Evolutionary conservation across 2,888 invertebrate genomes (phyloP).

Genomic region (Byasa hedistus): DNA sequence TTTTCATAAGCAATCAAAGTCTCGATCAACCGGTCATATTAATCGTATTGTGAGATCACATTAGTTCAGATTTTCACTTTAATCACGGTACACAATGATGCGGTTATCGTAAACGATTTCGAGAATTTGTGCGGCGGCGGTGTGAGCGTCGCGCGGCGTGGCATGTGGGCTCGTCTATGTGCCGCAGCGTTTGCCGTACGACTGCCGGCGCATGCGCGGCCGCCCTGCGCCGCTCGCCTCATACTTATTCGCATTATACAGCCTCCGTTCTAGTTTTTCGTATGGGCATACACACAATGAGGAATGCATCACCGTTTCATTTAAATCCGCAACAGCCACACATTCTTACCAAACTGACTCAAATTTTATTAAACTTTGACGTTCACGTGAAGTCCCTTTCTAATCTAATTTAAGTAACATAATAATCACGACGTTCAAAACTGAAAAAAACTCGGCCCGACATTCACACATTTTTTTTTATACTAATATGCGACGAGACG

Average conservation of each 20-base stretch:
- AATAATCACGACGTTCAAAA: not conserved
- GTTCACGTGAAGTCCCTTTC: not conserved
- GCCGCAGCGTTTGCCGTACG: constrained; percentile 71
- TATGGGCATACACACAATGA: constrained; percentile 45
- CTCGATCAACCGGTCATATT: constrained; percentile 54
- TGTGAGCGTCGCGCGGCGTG: constrained; percentile 31
- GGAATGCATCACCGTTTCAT: constrained; percentile 37
- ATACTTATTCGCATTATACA: constrained; percentile 53
- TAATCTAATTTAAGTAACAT: constrained; percentile 5
- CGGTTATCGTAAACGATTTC: constrained; percentile 72
- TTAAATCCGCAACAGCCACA: constrained; percentile 19
- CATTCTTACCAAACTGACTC: constrained; percentile 19
- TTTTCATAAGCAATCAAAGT: constrained; percentile 46
- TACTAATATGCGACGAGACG: too few relatives aligned
- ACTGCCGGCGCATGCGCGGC: constrained; percentile 54
- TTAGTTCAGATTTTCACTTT: constrained; percentile 48
- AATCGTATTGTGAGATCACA: constrained; percentile 44
- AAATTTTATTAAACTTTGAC: constrained; percentile 1
- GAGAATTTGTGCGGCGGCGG: constrained; percentile 48
- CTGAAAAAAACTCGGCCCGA: too few relatives aligned
- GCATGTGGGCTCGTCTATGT: constrained; percentile 45
- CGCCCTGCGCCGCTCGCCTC: constrained; percentile 49
- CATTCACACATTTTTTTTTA: too few relatives aligned
- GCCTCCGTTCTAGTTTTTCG: constrained; percentile 57
- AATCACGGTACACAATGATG: constrained; percentile 48